Evolutionary conservation across 2,113 vertebrate genomes (phyloP).

Genomic region (Saguinus midas): DNA sequence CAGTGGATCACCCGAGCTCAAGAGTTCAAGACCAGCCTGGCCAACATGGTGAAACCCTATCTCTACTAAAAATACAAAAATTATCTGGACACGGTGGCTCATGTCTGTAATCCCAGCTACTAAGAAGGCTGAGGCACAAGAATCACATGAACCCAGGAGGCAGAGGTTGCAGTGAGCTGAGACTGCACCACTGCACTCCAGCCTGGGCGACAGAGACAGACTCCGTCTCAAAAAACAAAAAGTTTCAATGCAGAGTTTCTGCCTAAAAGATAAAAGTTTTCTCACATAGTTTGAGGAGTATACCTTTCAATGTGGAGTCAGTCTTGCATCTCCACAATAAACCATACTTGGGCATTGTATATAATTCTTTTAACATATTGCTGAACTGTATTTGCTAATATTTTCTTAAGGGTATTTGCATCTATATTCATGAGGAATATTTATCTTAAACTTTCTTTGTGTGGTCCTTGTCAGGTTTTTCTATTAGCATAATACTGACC

Average conservation of each 20-base stretch:
- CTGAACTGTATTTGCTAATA: neutral
- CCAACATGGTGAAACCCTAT: too few relatives aligned
- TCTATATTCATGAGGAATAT: neutral
- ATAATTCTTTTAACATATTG: neutral
- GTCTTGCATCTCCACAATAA: neutral
- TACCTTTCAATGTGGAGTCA: neutral
- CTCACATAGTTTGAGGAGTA: constrained; percentile 66
- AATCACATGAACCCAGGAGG: too few relatives aligned
- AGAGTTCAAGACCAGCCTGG: too few relatives aligned
- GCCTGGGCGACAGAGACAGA: too few relatives aligned
- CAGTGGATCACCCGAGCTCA: too few relatives aligned
- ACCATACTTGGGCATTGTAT: neutral
- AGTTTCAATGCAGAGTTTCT: constrained; percentile 59
- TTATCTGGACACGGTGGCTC: too few relatives aligned
- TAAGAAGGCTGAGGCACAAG: too few relatives aligned
- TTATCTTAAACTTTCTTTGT: neutral
- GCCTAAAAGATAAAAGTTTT: constrained; percentile 59
- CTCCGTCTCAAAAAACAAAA: neutral
- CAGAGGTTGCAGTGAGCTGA: too few relatives aligned
- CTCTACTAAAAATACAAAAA: too few relatives aligned
- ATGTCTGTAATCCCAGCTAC: too few relatives aligned
- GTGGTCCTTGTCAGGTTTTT: neutral
- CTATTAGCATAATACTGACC: neutral
- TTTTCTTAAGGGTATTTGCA: neutral
- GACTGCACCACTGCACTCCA: too few relatives aligned